Conservation (phyloP, 2,888 invertebrate species). For the Limnephilus lunatus region DNA sequence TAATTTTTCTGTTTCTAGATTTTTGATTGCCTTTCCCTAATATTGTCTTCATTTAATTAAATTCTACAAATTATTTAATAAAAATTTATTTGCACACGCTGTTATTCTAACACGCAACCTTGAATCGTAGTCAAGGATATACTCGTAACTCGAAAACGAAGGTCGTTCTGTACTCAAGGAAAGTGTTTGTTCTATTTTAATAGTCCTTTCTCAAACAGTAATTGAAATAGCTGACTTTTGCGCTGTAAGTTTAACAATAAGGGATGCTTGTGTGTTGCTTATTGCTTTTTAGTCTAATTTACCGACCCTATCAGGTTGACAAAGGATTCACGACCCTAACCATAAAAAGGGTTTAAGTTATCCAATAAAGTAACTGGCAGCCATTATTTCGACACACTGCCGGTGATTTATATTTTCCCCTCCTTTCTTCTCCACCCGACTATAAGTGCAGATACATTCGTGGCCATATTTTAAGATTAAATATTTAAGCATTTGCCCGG, state of each 20-base stretch:
- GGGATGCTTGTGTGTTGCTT: slow-evolving; percentile 27
- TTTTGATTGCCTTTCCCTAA: too few species aligned
- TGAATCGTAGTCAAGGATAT: too few species aligned
- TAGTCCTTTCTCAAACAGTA: not conserved
- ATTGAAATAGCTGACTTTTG: slow-evolving; percentile 4
- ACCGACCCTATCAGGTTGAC: slow-evolving; percentile 48
- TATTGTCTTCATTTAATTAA: too few species aligned
- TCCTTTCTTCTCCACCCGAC: not conserved
- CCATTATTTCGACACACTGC: slow-evolving; percentile 51
- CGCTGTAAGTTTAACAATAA: not conserved
- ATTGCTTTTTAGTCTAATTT: slow-evolving; percentile 52
- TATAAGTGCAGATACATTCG: slow-evolving; percentile 41
- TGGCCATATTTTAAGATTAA: slow-evolving; percentile 24
- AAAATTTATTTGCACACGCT: too few species aligned
- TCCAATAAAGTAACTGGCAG: slow-evolving; percentile 51
- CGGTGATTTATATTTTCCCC: slow-evolving; percentile 39
- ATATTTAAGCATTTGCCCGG: not conserved
- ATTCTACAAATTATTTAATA: too few species aligned
- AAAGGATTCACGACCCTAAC: slow-evolving; percentile 42
- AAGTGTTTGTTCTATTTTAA: not conserved
- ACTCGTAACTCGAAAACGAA: too few species aligned
- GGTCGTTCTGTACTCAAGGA: not conserved
- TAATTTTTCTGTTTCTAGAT: too few species aligned
- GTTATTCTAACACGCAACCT: too few species aligned
- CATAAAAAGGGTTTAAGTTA: slow-evolving; percentile 49